Conservation (phyloP, 2,113 vertebrate species). For the Lichenostomus cassidix region DNA sequence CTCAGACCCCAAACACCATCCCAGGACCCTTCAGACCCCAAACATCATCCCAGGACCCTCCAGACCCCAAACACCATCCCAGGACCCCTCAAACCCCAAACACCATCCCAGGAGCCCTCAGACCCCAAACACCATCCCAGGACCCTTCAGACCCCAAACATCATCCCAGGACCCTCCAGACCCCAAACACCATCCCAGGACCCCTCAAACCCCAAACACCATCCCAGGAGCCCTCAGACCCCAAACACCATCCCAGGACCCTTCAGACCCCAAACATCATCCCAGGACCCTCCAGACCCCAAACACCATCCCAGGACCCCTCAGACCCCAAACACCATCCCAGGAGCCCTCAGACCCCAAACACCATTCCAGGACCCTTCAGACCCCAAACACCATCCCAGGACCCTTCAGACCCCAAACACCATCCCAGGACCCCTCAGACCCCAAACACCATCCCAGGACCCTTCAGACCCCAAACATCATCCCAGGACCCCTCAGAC, state of each 20-base stretch:
- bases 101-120: background rate
- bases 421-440: background rate
- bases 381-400: background rate
- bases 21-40: background rate
- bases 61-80: background rate
- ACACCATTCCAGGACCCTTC: background rate
- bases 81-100: background rate
- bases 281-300: background rate
- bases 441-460: background rate
- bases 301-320: background rate
- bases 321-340: background rate
- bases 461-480: accelerated
- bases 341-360: background rate
- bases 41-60: background rate
- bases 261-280: background rate
- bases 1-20: background rate
- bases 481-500: background rate
- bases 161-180: background rate
- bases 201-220: accelerated
- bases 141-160: background rate
- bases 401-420: background rate
- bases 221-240: background rate
- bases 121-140: background rate
- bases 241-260: background rate
- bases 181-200: background rate